Conservation (phyloP, 1,140 invertebrate species). For the Neelides sp. region DNA sequence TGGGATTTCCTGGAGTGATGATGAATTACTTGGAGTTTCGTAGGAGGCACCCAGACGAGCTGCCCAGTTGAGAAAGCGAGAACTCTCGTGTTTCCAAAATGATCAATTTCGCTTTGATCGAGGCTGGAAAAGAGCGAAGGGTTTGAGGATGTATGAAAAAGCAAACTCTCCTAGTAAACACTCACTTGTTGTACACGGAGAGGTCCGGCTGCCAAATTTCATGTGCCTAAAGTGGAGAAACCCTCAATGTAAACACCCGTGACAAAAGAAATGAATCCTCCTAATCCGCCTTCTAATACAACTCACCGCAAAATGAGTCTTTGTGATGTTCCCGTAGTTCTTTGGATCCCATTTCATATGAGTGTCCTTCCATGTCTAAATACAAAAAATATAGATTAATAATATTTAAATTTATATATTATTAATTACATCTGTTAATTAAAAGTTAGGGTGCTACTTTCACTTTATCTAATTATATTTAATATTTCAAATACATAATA, state of each 20-base stretch:
- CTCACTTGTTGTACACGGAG: constrained; percentile 38
- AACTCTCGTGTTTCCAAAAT: constrained; percentile 27
- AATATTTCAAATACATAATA: too few relatives aligned
- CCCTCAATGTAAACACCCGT: background rate
- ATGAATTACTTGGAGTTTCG: constrained; percentile 26
- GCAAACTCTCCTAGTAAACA: background rate
- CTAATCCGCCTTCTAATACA: too few relatives aligned
- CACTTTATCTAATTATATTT: too few relatives aligned
- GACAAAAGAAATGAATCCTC: too few relatives aligned
- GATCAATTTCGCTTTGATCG: constrained; percentile 29
- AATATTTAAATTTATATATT: too few relatives aligned
- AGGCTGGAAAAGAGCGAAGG: constrained; percentile 6
- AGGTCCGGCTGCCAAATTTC: constrained; percentile 38
- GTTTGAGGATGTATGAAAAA: background rate
- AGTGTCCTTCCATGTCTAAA: constrained; percentile 36
- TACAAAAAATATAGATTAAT: too few relatives aligned
- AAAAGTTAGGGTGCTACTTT: too few relatives aligned
- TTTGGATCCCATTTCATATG: constrained; percentile 36
- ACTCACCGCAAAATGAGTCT: constrained; percentile 34
- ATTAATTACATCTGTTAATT: too few relatives aligned
- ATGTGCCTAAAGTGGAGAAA: background rate
- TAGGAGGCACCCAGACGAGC: constrained; percentile 28
- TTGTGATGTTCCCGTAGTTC: constrained; percentile 34
- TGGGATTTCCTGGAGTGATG: too few relatives aligned
- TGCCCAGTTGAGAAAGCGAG: constrained; percentile 10